Base-by-base conservation (phyloP, 2,888 invertebrate species). In the Xanthorhoe designata region DNA sequence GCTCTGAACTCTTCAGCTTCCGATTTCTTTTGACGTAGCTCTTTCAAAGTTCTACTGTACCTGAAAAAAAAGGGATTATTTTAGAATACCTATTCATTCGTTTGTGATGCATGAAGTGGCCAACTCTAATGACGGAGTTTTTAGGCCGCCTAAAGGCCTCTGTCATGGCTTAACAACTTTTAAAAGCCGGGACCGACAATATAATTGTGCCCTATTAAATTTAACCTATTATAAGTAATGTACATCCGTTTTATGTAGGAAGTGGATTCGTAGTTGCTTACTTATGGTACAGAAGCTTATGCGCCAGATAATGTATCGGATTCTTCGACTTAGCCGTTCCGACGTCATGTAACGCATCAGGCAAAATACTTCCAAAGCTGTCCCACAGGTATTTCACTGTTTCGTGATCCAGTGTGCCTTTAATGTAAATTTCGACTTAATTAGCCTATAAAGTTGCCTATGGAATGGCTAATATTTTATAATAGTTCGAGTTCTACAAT, bases 261-360 rank as follows among this genome's bases (percentile, higher is more conserved):
- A n/a, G 24, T 17, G 1, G 24, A 4, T 38, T 45, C n/a, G 15
- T 45, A 15, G 15, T 4, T 54, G 69, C 76, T 76, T 77, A 91
- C 91, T 85, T 88, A 66, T 87, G 81, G 13, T 68, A 69, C 1
- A 91, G 71, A 7, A 92, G 63, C 60, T 82, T 81, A 75, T 90
- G 92, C 0, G 87, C 90, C 7, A 92, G 75, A 29, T 72, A 73
- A 59, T 91, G 89, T 70, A 92, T 86, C 0, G 92, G 92, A 61
- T 91, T 92, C 54, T 75, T 84, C 2, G 88, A 83, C n/a, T 70
- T 73, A 1, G 68, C 69, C 15, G 62, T 62, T 0, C 73, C 85
- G 0, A 90, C 82, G 9, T 87, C 86, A 47, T 72, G 67, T 29
- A 92, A 71, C 0, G 86, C 88, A 4, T 84, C 81, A 0, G 90